Evolutionary conservation across 2,888 invertebrate genomes (phyloP), one percentile per base, ranked within the genome.

Genomic region (Sericinus montela): DNA sequence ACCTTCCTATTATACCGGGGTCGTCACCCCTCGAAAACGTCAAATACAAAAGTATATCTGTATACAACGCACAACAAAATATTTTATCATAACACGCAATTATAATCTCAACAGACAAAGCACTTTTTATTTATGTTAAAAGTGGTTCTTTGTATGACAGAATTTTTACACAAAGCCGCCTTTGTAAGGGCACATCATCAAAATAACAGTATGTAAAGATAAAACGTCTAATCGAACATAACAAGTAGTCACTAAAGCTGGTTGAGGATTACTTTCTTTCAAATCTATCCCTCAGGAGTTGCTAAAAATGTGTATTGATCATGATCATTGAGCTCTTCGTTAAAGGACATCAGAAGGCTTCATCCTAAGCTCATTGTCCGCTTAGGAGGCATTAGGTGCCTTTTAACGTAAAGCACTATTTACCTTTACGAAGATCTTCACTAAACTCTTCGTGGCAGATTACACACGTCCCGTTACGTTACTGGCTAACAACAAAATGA

Each of bases 401-500:
- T 86, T 86, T 83, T 84, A 83, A 69, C 79, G 75, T 75, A 66
- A 72, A 64, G 53, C 75, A 80, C 75, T 84, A 83, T 84, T 86
- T 84, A 80, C 79, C 76, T 69, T 75, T 73, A 59, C 45, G 54
- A 45, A 40, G 41, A 53, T 55, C 52, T 55, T 52, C 45, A 29
- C 54, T 15, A 15, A 30, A 52, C 45, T 49, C 32, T 32, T 11
- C 48, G 52, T 38, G 42, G 36, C 52, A 55, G 56, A 58, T 60
- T 54, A 58, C 54, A 48, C 47, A 55, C 48, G 45, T 52, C 55
- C 58, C 52, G 57, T 61, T 59, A 62, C 51, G 51, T 11, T 43
- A 36, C 48, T 44, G 40, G 35, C 41, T 56, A 55, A 57, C 56
- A 47, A 56, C 58, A 62, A 61, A 38, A 37, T 28, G 42, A 19